phyloP scores from a whole-genome alignment of 2,113 vertebrate genomes.

The Orycteropus afer region DNA sequence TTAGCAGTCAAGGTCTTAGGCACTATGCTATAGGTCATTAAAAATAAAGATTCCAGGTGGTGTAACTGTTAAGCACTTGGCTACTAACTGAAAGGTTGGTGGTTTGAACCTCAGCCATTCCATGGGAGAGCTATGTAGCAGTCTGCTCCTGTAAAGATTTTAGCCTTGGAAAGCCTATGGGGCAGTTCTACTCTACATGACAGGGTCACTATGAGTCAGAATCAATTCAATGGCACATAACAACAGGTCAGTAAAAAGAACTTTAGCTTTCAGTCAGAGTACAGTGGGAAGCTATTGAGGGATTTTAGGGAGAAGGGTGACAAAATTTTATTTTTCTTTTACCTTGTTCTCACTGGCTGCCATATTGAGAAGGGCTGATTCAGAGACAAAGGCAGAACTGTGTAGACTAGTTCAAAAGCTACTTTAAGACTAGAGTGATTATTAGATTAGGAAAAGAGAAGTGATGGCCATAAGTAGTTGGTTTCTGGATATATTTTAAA shows the following conservation, averaged over 20 bases:
- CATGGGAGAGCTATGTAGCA: not conserved
- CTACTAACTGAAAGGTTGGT: not conserved
- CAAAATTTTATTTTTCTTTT: not conserved
- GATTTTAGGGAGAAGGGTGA: not conserved
- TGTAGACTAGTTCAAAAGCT: not conserved
- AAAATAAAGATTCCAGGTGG: not conserved
- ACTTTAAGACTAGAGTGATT: not conserved
- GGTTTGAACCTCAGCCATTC: not conserved
- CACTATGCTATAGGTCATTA: not conserved
- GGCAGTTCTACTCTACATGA: not conserved
- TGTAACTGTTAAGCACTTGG: not conserved
- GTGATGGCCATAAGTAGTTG: not conserved
- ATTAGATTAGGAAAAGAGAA: not conserved
- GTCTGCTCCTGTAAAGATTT: not conserved
- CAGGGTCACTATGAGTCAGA: not conserved
- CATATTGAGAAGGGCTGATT: not conserved
- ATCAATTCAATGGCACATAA: no score
- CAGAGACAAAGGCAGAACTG: not conserved
- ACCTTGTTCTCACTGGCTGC: not conserved
- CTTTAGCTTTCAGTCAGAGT: not conserved
- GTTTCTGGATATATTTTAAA: constrained; percentile 34
- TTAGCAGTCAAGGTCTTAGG: no score
- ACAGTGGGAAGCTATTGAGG: not conserved
- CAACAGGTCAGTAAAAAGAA: constrained; percentile 18
- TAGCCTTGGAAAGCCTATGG: not conserved